Base-by-base conservation (phyloP, 2,888 invertebrate species). In the Drosophila meridiana region DNA sequence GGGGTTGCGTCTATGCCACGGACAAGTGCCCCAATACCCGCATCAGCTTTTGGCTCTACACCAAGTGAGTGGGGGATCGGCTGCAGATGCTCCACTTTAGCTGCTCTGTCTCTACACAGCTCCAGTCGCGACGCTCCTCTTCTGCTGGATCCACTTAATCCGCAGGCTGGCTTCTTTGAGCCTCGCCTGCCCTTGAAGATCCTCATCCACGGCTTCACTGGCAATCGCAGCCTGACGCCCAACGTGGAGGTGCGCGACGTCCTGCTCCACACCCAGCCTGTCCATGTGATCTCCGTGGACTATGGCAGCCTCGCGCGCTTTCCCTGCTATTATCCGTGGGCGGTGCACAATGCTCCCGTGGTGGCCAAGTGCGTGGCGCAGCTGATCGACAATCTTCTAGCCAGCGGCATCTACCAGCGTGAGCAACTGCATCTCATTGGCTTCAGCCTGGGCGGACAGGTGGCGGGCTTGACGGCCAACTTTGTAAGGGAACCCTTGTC, bases 401-500 rank as follows among this genome's bases (percentile, higher is more conserved):
- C 73, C 0, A 82, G 91, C 0, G 90, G 93, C 52, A 84, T 92
- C 0, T 94, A 95, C 65, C 64, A 87, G 0, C 83, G 94, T 0
- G 74, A 93, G 1, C 91, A 91, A 36, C 93, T 95, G 60, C 96
- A 96, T 83, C 83, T 95, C 2, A 94, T 96, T 61, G 95, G 95
- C 0, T 95, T 95, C 83, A 95, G 95, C 79, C 93, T 96, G 30
- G 96, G 96, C 0, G 95, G 94, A 0, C 96, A 96, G 73, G 93
- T 94, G 0, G 94, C 95, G 0, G 95, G 95, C 0, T 93, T 92
- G 68, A 90, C 94, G 2, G 93, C 94, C 8, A 93, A 94, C 78
- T 94, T 93, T 88, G 73, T 95, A 42, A 91, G 90, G 14, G 94
- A 94, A 26, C 92, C 76, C 14, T 82, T 95, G 52, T 88, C 92